A percentile compares a stretch with the other conserved stretches of the same genome.
Conservation (phyloP, 1,140 invertebrate species). For the Cardiocondyla obscurior region DNA sequence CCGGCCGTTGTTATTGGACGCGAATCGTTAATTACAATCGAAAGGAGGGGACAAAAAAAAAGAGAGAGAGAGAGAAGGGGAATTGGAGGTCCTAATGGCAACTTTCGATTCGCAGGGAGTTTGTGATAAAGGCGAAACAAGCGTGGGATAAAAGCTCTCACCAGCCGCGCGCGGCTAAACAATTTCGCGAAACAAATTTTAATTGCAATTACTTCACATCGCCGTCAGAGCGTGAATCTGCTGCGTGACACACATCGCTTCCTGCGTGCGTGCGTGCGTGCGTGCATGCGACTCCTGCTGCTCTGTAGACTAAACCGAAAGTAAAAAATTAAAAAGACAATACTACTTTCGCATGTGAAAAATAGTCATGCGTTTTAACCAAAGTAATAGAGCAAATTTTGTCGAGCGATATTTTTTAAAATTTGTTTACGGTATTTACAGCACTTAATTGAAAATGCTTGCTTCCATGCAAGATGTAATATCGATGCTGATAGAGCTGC, state of each 20-base stretch:
- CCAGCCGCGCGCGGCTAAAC: slow-evolving; percentile 50
- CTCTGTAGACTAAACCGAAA: slow-evolving; percentile 3
- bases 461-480: neutral
- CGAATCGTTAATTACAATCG: slow-evolving; percentile 31
- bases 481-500: neutral
- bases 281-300: slow-evolving; percentile 12
- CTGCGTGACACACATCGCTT: slow-evolving; percentile 15
- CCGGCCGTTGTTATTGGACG: slow-evolving; percentile 14
- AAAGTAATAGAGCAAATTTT: too few relatives aligned
- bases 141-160: slow-evolving; percentile 54
- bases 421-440: neutral
- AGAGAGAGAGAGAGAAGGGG: neutral
- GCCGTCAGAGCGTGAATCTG: slow-evolving; percentile 56
- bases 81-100: slow-evolving; percentile 49
- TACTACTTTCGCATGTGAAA: neutral
- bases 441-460: neutral
- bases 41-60: too few relatives aligned
- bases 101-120: slow-evolving; percentile 59
- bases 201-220: slow-evolving; percentile 68
- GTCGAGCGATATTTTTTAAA: neutral
- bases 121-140: slow-evolving; percentile 61
- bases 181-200: slow-evolving; percentile 71
- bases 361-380: neutral
- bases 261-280: slow-evolving; percentile 23
- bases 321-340: neutral